These are phyloP conservation scores for Melanerpes aurifrons DNA, from an alignment of 2,113 vertebrate genomes.

Conservation along the genomic window DNA sequence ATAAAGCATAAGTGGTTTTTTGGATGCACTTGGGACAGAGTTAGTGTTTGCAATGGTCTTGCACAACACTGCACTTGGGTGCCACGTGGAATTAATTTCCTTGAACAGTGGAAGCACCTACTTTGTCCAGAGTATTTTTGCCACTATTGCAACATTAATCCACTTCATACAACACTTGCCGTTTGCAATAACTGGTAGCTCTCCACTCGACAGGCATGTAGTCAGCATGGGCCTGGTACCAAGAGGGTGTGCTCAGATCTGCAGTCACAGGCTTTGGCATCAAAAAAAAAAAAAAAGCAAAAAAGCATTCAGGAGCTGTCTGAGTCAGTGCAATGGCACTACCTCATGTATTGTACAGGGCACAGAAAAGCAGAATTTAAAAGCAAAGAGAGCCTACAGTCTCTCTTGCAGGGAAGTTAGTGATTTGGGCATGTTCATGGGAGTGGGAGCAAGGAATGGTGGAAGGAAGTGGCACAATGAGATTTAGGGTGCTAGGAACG, in stretches of 20 bases:
- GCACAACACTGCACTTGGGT: rapidly evolving
- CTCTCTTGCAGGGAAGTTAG: rapidly evolving
- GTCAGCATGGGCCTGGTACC: not conserved
- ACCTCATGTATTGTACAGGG: not conserved
- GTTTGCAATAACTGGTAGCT: not conserved
- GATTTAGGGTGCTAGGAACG: not conserved
- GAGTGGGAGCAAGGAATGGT: not conserved
- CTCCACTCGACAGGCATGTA: not conserved
- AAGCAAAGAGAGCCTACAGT: not conserved
- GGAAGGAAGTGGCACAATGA: not conserved
- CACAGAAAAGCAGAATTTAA: not conserved
- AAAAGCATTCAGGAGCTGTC: not conserved
- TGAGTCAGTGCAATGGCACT: not conserved
- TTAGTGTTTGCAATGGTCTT: not conserved
- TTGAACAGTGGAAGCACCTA: not conserved
- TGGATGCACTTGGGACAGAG: rapidly evolving
- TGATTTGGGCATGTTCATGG: not conserved
- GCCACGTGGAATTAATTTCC: not conserved
- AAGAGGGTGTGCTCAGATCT: not conserved
- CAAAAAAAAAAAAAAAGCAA: not conserved
- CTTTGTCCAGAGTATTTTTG: not conserved
- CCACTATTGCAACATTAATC: not conserved
- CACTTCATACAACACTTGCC: not conserved
- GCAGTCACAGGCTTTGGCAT: not conserved
- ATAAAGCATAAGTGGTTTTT: not conserved